Evolutionary conservation across 2,888 invertebrate genomes (phyloP).

Genomic region (Gerris lacustris): DNA sequence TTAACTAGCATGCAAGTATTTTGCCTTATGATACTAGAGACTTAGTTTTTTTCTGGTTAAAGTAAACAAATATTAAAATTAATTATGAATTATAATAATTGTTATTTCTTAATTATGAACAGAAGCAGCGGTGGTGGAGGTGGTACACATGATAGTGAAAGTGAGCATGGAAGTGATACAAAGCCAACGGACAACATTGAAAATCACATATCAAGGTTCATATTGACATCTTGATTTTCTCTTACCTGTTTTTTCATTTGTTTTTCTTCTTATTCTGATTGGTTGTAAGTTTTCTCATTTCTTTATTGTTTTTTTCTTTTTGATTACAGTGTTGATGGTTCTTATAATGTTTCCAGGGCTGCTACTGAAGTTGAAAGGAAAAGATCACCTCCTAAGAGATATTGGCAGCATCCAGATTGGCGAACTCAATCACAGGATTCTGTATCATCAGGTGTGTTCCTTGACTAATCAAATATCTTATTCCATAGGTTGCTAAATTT

Average conservation of each 20-base stretch:
- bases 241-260: too few species aligned
- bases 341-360: background rate
- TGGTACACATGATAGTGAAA: constrained; percentile 45
- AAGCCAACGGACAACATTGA: constrained; percentile 13
- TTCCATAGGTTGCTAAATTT: background rate
- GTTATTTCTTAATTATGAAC: background rate
- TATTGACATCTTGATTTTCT: too few species aligned
- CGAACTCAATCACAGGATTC: constrained; percentile 11
- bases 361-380: background rate
- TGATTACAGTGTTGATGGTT: background rate
- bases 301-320: background rate
- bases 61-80: background rate
- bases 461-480: background rate
- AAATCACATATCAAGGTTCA: too few species aligned
- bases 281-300: background rate
- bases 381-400: constrained; percentile 5
- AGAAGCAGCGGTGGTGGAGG: constrained; percentile 42
- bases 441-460: background rate
- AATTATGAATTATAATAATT: constrained; percentile 19
- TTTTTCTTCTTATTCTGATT: too few species aligned
- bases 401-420: constrained; percentile 6
- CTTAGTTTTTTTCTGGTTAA: too few species aligned
- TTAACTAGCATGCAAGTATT: background rate
- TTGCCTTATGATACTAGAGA: background rate
- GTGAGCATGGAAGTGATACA: constrained; percentile 37